Evolutionary conservation across 2,113 vertebrate species (phyloP).

Genomic region (Oryctolagus cuniculus): mOryCun1.1 NC_091438.1:45430001-45430500

Average conservation of each 20-base stretch:
- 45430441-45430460: background rate
- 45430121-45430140: background rate
- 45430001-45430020: slow-evolving; percentile 59
- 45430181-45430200: background rate
- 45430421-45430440: background rate
- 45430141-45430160: background rate
- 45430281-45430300: background rate
- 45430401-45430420: background rate
- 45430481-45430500: background rate
- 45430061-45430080: background rate
- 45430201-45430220: background rate
- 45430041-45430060: background rate
- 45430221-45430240: background rate
- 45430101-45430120: background rate
- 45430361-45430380: background rate
- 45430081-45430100: background rate
- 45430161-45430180: background rate
- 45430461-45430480: background rate
- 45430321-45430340: background rate
- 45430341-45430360: background rate
- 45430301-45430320: background rate
- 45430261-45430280: background rate
- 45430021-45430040: background rate
- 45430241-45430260: background rate
- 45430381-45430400: background rate